Evolutionary conservation across 2,113 vertebrate genomes (phyloP).

Genomic region (Nerophis ophidion): DNA sequence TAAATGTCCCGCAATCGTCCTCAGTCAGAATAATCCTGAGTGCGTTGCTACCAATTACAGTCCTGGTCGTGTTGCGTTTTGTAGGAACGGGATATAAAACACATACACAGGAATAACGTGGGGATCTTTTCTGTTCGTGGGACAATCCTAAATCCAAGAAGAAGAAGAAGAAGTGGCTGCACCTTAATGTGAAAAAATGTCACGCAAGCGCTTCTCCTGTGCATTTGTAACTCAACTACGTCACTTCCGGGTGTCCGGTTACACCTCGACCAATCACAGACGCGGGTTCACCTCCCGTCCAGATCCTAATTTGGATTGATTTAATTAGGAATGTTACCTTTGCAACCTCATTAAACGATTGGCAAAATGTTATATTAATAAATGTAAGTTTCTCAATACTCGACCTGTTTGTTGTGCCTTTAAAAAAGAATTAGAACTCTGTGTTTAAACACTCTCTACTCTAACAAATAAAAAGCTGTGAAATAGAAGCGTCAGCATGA

Average conservation of each 20-base stretch:
- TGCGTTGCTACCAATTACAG: conserved; percentile 31
- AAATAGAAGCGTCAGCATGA: too few species aligned
- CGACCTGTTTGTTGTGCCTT: too few species aligned
- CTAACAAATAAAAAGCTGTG: too few species aligned
- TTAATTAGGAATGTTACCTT: too few species aligned
- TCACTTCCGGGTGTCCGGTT: conserved; percentile 30
- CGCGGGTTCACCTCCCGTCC: neutral
- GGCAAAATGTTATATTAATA: too few species aligned
- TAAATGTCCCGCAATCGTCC: neutral
- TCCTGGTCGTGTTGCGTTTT: neutral
- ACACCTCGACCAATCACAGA: neutral
- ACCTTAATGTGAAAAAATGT: neutral
- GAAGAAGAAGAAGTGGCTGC: neutral
- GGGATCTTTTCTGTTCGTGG: neutral
- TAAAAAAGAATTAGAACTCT: too few species aligned
- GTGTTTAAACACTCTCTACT: too few species aligned
- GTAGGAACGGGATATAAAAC: neutral
- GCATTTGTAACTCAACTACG: neutral
- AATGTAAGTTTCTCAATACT: too few species aligned
- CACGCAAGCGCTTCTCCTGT: neutral
- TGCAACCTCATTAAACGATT: too few species aligned
- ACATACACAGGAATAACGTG: neutral
- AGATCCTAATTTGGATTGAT: neutral
- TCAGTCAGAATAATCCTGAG: conserved; percentile 19
- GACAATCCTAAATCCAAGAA: neutral